Base-by-base conservation (phyloP, 92 coral and sea anemone genomes). In the Phymanthus crucifer region DNA sequence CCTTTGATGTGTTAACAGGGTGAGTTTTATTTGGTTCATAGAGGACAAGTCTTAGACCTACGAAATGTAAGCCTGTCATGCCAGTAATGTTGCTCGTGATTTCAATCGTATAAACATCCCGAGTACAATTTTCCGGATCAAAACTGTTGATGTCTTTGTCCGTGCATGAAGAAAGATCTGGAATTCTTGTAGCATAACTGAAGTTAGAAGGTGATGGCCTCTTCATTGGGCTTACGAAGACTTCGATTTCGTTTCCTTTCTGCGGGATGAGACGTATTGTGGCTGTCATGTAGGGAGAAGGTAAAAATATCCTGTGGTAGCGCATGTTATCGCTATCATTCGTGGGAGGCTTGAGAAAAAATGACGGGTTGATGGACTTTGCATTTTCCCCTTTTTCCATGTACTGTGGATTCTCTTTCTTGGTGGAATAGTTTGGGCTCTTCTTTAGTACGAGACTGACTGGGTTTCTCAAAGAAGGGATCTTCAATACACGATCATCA, bases 1-100 rank as follows among this genome's bases (percentile, higher is more conserved):
- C 36, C 77, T 56, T 26, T 38, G 54, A 2, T 19, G 18, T 19
- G 9, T 48, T 46, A 26, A n/a, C 71, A n/a, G 18, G 36, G 33
- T 37, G 34, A 5, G 4, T 54, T n/a, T 47, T 23, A 21, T 38
- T 58, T 27, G 71, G 35, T 61, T 61, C 10, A 27, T n/a, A 34
- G 17, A 11, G 57, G 18, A 71, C 19, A 72, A 80, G 87, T 32
- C 89, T 87, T 32, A 92, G 85, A 19, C 94, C 97, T 36, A 92
- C 36, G 56, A 73, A 92, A 68, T 92, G 97, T 18, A 80, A 54
- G 0, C 94, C 94, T 1, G 68, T 70, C 6, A 72, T 71, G 18
- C 97, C 97, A 5, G 97, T 90, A 35, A 83, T 78, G 35, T 70
- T 77, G 23, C 93, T 84, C 10, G 89, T 80, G 29, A 90, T 78